Percentiles rank a stretch among this genome's conserved stretches.
Evolutionary conservation across 2,797 vertebrate species (phyloP).

Genomic region (Nannoperca australis): DNA sequence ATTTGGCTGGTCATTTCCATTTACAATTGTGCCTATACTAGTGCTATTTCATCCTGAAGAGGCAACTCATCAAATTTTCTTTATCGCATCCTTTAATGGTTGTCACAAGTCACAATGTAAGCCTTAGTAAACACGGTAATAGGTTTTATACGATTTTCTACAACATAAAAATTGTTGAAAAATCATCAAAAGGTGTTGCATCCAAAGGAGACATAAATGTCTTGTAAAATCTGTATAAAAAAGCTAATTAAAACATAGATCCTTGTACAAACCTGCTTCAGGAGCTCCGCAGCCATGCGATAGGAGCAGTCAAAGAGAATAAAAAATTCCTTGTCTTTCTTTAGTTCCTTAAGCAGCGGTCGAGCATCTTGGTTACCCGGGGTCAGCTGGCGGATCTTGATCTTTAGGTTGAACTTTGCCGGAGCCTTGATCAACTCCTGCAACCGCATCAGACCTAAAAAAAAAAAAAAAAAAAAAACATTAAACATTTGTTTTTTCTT

Average conservation of each 20-base stretch:
- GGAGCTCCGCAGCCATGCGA: slow-evolving; percentile 92
- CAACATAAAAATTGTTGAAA: slow-evolving; percentile 15
- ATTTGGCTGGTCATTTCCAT: slow-evolving; percentile 1
- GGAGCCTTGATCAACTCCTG: slow-evolving; percentile 99
- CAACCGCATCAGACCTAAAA: slow-evolving; percentile 94
- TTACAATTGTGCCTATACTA: slow-evolving; percentile 7
- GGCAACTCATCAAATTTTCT: not conserved
- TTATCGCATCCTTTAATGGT: slow-evolving; percentile 12
- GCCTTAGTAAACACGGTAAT: slow-evolving; percentile 17
- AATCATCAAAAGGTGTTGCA: not conserved
- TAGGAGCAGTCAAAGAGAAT: slow-evolving; percentile 97
- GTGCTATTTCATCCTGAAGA: not conserved
- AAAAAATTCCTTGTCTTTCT: slow-evolving; percentile 96
- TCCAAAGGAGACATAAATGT: slow-evolving; percentile 31
- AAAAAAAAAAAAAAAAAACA: not conserved
- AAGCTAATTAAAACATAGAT: not conserved
- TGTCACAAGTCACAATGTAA: slow-evolving; percentile 6
- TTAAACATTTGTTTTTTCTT: not conserved
- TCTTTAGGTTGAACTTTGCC: slow-evolving; percentile 95
- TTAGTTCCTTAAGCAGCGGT: slow-evolving; percentile 97
- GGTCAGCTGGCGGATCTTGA: slow-evolving; percentile 96
- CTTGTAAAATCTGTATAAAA: not conserved
- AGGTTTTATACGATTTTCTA: slow-evolving; percentile 1
- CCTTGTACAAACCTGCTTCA: slow-evolving; percentile 91
- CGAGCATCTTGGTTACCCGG: slow-evolving; percentile 93